Evolutionary conservation across 2,888 invertebrate genomes (phyloP), one percentile per base, ranked within the genome.

Genomic region (Tubulanus polymorphus): DNA sequence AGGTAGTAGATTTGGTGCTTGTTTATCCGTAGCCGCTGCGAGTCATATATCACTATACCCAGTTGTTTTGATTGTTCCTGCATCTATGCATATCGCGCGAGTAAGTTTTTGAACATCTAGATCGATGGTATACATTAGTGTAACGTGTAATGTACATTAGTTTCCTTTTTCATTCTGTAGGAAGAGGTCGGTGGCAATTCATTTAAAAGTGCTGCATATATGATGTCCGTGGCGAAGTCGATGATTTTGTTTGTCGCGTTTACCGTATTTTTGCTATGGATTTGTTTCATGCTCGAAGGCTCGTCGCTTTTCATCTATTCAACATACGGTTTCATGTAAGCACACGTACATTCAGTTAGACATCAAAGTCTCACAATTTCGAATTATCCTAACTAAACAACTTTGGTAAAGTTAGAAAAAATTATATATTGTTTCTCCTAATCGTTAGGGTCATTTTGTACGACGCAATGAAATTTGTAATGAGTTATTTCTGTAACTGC

Each of bases 311-410:
- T 82, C 65, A 59, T 84, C 15, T 66, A 86, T 67, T 86, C 88
- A 46, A 89, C 89, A 0, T 87, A 88, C 79, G 89, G 89, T 56
- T 90, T 90, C 73, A 88, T 90, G 89, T 90, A 82, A 84, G 88
- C 83, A 66, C 49, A 49, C n/a, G 18, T 51, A 20, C 12, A 20
- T 8, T 35, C 12, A 35, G 3, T 25, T 50, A 12, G 35, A 32
- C 10, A n/a, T 32, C n/a, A n/a, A 32, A 32, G n/a, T n/a, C 10
- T 32, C 35, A 32, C n/a, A 32, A 12, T 32, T 32, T 32, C 10
- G 10, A 32, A n/a, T n/a, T n/a, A n/a, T n/a, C n/a, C n/a, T n/a
- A n/a, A n/a, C n/a, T n/a, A n/a, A n/a, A n/a, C n/a, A n/a, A n/a
- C n/a, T n/a, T n/a, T n/a, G n/a, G n/a, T n/a, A n/a, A n/a, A n/a